Evolutionary conservation across 1,140 invertebrate species (phyloP), one percentile per base, ranked within the genome.

Genomic region (Pseudoatta argentina): DNA sequence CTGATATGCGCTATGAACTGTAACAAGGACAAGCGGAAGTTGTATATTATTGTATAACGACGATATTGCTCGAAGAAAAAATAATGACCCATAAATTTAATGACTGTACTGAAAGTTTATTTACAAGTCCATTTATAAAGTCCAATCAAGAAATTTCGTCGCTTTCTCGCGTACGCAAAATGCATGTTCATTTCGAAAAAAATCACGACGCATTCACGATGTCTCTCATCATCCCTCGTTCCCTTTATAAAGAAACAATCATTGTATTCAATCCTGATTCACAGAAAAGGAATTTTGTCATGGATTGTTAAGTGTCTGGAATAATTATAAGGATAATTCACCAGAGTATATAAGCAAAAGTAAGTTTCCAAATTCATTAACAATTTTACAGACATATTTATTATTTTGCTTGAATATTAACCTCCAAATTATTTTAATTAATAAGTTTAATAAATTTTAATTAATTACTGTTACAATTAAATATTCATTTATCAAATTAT

Each of bases 61-160:
- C 6, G 53, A 81, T 71, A 72, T 44, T 16, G 24, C 53, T 72
- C 27, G 78, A 30, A 48, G 48, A 73, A 82, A 51, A 48, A 82
- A 82, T 72, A 82, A 82, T 72, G 53, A 82, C 53, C 79, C 39
- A 73, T 34, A 82, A 82, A 82, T 82, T 72, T 82, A 82, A 82
- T 39, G 67, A 73, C 53, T 59, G 34, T 57, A 14, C 34, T 59
- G 39, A 44, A 71, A 82, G 79, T 73, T 82, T 72, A 82, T 82
- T 82, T 81, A 57, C 78, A 51, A 71, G 78, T 57, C 18, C 24
- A 79, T 67, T 44, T 82, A 82, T 34, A 24, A 21, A 71, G 21
- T 71, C 12, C 66, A 71, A 57, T 69, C 64, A 71, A 57, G 16
- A 0, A 55, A 51, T 24, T 57, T 55, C 51, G 21, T 59, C 34